Percentiles rank a stretch among this genome's conserved stretches.
These are phyloP conservation scores for Miniopterus natalensis DNA, from an alignment of 2,113 vertebrate species.

Conservation along the genomic window DNA sequence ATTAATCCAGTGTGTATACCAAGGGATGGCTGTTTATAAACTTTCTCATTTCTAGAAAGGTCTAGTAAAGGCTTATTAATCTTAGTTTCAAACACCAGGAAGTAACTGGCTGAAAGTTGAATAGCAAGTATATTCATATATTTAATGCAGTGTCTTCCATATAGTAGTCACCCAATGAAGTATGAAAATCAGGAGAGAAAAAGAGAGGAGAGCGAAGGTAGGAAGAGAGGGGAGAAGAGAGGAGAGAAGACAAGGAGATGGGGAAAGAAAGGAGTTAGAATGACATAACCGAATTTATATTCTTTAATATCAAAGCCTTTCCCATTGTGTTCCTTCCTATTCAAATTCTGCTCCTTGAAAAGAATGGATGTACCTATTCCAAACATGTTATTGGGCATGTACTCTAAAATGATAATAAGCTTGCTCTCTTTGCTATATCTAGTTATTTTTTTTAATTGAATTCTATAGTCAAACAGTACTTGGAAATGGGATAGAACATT, in stretches of 20 bases:
- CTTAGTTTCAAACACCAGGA: slow-evolving; percentile 18
- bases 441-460: slow-evolving; percentile 27
- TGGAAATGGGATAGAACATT: background rate
- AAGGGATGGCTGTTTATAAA: background rate
- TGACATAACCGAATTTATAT: background rate
- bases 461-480: background rate
- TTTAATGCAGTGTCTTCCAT: background rate
- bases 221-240: background rate
- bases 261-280: background rate
- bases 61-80: slow-evolving; percentile 14
- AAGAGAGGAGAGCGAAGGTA: background rate
- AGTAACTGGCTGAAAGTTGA: background rate
- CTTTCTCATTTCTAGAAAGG: slow-evolving; percentile 50
- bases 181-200: background rate
- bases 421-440: background rate
- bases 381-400: background rate
- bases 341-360: slow-evolving; percentile 38
- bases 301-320: slow-evolving; percentile 14
- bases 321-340: background rate
- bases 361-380: background rate
- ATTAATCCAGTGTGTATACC: background rate
- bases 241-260: background rate
- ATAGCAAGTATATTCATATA: background rate
- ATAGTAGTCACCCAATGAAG: background rate
- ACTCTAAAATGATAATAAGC: background rate